phyloP scores from a whole-genome alignment of 2,888 invertebrate species.

The Gibbula magus region DNA sequence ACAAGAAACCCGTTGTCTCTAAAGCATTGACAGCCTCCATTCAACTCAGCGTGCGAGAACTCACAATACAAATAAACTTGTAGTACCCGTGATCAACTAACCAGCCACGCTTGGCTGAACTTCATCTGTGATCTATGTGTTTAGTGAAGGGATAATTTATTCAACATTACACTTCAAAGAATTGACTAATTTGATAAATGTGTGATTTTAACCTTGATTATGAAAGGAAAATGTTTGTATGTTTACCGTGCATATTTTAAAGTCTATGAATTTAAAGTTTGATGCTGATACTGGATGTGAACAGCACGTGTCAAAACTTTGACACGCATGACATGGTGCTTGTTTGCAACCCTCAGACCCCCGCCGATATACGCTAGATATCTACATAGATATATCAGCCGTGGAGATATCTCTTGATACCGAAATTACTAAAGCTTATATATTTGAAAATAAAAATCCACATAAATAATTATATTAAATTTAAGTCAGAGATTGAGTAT shows the following conservation, averaged over 20 bases:
- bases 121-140: conserved; percentile 7
- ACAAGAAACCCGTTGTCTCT: conserved; percentile 13
- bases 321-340: not conserved
- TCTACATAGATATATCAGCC: too few species aligned
- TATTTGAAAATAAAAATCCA: too few species aligned
- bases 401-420: too few species aligned
- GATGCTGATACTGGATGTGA: too few species aligned
- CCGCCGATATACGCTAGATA: not conserved
- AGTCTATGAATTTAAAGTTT: too few species aligned
- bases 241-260: too few species aligned
- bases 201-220: not conserved
- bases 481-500: too few species aligned
- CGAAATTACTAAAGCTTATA: too few species aligned
- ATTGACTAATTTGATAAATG: not conserved
- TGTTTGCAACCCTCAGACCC: not conserved
- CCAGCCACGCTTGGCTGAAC: not conserved
- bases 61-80: conserved; percentile 20
- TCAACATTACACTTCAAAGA: not conserved
- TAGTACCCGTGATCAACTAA: not conserved
- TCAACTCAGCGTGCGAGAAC: conserved; percentile 15
- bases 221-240: too few species aligned
- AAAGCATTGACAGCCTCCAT: not conserved
- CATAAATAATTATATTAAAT: too few species aligned
- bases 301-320: not conserved
- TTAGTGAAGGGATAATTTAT: not conserved